phyloP scores from a whole-genome alignment of 2,797 vertebrate genomes.

The Platalea minor region DNA sequence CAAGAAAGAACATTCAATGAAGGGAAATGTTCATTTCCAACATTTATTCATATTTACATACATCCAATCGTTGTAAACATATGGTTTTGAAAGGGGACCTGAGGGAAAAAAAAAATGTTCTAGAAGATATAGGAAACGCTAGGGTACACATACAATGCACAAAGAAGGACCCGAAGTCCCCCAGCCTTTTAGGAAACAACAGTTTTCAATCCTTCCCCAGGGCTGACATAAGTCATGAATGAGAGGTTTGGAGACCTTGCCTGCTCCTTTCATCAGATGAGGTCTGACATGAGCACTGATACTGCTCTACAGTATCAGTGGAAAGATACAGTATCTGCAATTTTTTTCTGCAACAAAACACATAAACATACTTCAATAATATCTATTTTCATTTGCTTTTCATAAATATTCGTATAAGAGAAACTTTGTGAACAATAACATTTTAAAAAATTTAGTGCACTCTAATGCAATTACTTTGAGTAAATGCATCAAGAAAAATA shows the following conservation, averaged over 20 bases:
- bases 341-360: neutral
- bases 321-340: neutral
- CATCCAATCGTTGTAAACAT: neutral
- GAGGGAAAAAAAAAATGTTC: neutral
- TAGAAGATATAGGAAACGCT: neutral
- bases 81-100: neutral
- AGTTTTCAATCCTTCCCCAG: neutral
- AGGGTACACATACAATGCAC: neutral
- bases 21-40: neutral
- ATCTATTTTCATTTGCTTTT: neutral
- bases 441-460: neutral
- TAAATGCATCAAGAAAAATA: neutral
- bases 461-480: neutral
- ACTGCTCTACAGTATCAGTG: neutral
- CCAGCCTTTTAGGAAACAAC: neutral
- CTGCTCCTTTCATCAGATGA: neutral
- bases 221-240: neutral
- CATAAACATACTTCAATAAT: neutral
- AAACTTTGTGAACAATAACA: neutral
- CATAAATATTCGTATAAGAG: neutral
- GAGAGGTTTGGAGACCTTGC: neutral
- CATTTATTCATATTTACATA: conserved; percentile 4
- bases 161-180: neutral
- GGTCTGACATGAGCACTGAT: neutral
- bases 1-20: neutral